Percentiles rank a stretch among this genome's conserved stretches.
Conservation (phyloP, 2,113 vertebrate genomes). For the Lutjanus erythropterus region DNA sequence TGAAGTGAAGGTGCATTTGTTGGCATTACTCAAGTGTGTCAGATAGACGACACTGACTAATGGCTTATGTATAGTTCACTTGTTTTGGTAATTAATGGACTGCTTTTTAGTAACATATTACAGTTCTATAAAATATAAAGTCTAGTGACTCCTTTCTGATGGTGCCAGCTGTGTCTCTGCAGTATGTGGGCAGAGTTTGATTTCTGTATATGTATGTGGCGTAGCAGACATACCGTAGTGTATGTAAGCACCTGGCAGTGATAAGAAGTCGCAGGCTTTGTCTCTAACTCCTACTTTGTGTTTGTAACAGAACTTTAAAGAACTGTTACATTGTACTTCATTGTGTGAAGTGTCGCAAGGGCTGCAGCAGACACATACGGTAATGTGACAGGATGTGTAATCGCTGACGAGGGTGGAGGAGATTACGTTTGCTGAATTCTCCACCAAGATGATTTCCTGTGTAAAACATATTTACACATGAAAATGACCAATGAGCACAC, state of each 20-base stretch:
- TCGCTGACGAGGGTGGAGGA: fast-evolving
- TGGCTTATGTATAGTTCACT: not conserved
- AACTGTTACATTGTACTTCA: not conserved
- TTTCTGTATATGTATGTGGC: not conserved
- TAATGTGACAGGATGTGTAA: conserved; percentile 14
- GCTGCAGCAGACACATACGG: not conserved
- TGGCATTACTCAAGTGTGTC: not conserved
- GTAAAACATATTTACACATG: not conserved
- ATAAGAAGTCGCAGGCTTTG: not conserved
- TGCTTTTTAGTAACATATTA: conserved; percentile 9
- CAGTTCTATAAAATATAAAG: not conserved
- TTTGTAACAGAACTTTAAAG: not conserved
- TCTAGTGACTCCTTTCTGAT: not conserved
- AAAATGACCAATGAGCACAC: not conserved
- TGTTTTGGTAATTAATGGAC: not conserved
- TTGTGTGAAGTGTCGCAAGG: not conserved
- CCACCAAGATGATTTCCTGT: conserved; percentile 8
- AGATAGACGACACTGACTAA: not conserved
- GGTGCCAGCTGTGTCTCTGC: not conserved
- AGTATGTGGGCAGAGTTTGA: not conserved
- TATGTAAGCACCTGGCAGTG: not conserved
- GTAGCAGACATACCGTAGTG: not conserved
- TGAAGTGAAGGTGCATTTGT: not conserved
- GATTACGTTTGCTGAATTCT: not conserved
- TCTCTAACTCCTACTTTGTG: not conserved